Evolutionary conservation across 2,113 vertebrate genomes (phyloP), one percentile per base, ranked within the genome.

Genomic region (Maccullochella peelii): DNA sequence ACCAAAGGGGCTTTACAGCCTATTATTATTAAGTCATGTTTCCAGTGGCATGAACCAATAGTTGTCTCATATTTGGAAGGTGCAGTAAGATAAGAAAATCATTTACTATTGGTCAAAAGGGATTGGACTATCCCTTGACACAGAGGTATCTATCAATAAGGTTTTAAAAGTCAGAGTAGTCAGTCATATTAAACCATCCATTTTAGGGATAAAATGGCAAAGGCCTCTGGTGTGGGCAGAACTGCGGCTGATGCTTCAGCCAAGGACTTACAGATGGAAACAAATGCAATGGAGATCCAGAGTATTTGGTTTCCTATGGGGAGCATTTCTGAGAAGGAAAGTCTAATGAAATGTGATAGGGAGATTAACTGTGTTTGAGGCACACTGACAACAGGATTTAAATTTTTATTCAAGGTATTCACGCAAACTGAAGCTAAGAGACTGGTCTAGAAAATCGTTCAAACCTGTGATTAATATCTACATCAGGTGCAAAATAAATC

Each of bases 201-300:
- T 73, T 77, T 80, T n/a, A 65, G 40, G 44, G 9, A 1, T 57
- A 25, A 55, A 62, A 77, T 55, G 25, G 52, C 47, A 80, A 79
- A 67, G 40, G 11, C 33, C 25, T 73, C 71, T 83, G 67, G 66
- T 73, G 69, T 33, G 47, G 71, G 57, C 44, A 57, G 49, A 78
- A 40, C 73, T 78, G 50, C 23, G 15, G 33, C 42, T 68, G 27
- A 54, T 30, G 59, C 42, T 65, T 86, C 54, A 86, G 80, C 76
- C 73, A 73, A 72, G 63, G 50, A 73, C n/a, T 63, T 61, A 44
- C 23, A 77, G 12, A 83, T 79, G 85, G 75, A 89, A 90, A 90
- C 72, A 74, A 75, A 88, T 25, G 42, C 30, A 80, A 42, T 52
- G 52, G 27, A 30, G 40, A 73, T 86, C 47, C 25, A 87, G 21